Evolutionary conservation across 1,140 invertebrate genomes (phyloP).

Genomic region (Procambarus clarkii): DNA sequence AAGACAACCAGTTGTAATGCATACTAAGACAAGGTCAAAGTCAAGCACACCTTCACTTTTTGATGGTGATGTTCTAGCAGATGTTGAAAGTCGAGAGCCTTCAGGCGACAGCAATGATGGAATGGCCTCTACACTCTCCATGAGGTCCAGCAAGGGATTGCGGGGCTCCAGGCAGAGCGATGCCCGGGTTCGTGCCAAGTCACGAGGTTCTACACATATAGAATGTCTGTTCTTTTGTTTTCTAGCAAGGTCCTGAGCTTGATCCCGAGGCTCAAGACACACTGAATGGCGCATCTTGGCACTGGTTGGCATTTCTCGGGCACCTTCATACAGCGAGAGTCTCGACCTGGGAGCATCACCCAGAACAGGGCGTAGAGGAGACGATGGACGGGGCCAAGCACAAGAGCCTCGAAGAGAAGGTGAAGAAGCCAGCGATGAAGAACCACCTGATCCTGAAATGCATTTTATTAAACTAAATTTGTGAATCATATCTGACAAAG

Average conservation of each 20-base stretch:
- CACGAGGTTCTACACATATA: conserved; percentile 58
- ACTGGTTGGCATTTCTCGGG: conserved; percentile 42
- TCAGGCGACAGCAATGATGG: conserved; percentile 43
- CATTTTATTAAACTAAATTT: not conserved
- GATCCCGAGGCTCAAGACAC: conserved; percentile 49
- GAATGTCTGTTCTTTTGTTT: conserved; percentile 63
- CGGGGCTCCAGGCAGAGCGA: conserved; percentile 63
- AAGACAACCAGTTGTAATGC: too few species aligned
- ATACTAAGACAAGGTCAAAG: too few species aligned
- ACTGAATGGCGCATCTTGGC: conserved; percentile 52
- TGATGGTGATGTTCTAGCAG: conserved; percentile 48
- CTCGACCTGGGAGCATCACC: conserved; percentile 53
- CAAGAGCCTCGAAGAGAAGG: conserved; percentile 57
- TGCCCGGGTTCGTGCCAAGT: conserved; percentile 52
- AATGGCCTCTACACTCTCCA: conserved; percentile 65
- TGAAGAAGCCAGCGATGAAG: conserved; percentile 54
- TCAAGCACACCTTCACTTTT: conserved; percentile 55
- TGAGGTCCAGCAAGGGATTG: conserved; percentile 54
- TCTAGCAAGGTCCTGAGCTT: conserved; percentile 14
- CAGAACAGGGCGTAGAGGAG: conserved; percentile 46
- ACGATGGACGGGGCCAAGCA: conserved; percentile 61
- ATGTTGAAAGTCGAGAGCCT: not conserved
- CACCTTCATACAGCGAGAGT: conserved; percentile 55
- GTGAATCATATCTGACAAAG: not conserved
- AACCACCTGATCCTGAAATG: conserved; percentile 52